phyloP scores from a whole-genome alignment of 2,113 vertebrate species.

The Oxyruncus cristatus region DNA sequence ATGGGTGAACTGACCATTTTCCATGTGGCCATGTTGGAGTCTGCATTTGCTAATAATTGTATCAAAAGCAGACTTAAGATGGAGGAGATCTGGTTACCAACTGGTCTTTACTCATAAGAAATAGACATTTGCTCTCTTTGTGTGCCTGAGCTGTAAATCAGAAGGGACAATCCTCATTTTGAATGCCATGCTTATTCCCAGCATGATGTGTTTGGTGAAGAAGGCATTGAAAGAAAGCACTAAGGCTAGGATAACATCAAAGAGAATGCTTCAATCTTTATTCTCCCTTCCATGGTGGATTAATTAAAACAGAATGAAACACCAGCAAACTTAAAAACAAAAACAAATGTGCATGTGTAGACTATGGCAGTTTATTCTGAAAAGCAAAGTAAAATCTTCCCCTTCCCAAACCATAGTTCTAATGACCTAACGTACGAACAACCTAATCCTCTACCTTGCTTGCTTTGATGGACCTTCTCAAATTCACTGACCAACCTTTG shows the following conservation, averaged over 20 bases:
- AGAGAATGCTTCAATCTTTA: background rate
- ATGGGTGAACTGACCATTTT: background rate
- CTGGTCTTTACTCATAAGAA: background rate
- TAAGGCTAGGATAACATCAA: constrained; percentile 19
- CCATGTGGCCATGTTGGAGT: background rate
- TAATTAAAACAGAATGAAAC: constrained; percentile 28
- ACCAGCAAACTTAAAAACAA: constrained; percentile 18
- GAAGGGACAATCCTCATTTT: background rate
- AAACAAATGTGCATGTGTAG: background rate
- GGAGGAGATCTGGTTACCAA: background rate
- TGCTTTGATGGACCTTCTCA: constrained; percentile 33
- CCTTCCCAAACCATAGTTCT: background rate
- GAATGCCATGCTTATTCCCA: constrained; percentile 28
- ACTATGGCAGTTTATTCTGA: background rate
- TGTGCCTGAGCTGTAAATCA: background rate
- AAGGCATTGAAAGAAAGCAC: constrained; percentile 12
- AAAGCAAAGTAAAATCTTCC: constrained; percentile 18
- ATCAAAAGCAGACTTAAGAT: background rate
- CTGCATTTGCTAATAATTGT: background rate
- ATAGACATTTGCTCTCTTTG: background rate
- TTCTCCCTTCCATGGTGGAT: background rate
- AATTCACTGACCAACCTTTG: constrained; percentile 14
- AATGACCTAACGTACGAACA: background rate
- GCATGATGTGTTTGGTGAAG: background rate
- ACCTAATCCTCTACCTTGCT: background rate